These are phyloP conservation scores for Empidonax traillii DNA, from an alignment of 2,113 vertebrate species.

Conservation along the genomic window DNA sequence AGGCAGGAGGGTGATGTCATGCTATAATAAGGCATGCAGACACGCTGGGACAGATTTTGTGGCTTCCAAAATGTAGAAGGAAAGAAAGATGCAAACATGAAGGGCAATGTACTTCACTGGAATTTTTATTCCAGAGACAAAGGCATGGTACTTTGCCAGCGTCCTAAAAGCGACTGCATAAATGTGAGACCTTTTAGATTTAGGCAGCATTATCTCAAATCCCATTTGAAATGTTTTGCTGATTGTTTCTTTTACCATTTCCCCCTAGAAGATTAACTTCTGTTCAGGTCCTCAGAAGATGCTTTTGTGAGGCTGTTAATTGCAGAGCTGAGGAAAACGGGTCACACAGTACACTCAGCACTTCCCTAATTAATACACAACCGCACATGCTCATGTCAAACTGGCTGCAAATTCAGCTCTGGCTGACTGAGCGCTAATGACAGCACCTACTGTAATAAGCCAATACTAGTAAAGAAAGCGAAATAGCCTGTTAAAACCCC, in stretches of 20 bases:
- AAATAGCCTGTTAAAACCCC: slow-evolving; percentile 40
- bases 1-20: slow-evolving; percentile 10
- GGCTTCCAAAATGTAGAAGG: background rate
- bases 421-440: slow-evolving; percentile 10
- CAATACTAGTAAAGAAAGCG: background rate
- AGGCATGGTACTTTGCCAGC: background rate
- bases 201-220: slow-evolving; percentile 53
- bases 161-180: background rate
- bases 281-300: slow-evolving; percentile 52
- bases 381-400: background rate
- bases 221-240: slow-evolving; percentile 58
- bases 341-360: slow-evolving; percentile 42
- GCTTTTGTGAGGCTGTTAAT: slow-evolving; percentile 68
- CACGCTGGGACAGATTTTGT: background rate
- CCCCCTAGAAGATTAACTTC: slow-evolving; percentile 61
- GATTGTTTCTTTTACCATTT: slow-evolving; percentile 64
- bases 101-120: background rate
- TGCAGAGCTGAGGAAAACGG: slow-evolving; percentile 58
- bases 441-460: slow-evolving; percentile 15
- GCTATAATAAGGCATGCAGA: slow-evolving; percentile 14
- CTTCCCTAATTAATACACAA: slow-evolving; percentile 66
- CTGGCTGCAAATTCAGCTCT: slow-evolving; percentile 29
- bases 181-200: background rate
- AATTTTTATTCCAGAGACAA: slow-evolving; percentile 5
- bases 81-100: background rate